Percentiles rank a stretch among this genome's conserved stretches.
These are phyloP conservation scores for Cotesia typhae DNA, from an alignment of 1,140 invertebrate species.

Conservation along the genomic window DNA sequence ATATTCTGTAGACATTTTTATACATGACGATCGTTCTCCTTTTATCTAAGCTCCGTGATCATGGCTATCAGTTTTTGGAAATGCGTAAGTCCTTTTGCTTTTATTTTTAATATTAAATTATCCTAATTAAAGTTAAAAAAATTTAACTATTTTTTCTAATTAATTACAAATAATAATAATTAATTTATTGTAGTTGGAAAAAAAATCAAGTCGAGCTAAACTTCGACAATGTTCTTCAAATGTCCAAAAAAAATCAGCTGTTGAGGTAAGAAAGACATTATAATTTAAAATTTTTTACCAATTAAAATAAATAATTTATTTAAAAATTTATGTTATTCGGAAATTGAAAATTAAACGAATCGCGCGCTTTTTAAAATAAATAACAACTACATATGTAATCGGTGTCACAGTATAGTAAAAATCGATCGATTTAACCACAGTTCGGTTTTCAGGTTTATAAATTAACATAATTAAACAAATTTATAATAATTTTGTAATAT, in stretches of 20 bases:
- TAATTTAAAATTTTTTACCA: slow-evolving; percentile 1
- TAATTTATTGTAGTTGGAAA: slow-evolving; percentile 22
- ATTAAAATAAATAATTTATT: background rate
- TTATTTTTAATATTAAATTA: slow-evolving; percentile 9
- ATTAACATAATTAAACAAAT: background rate
- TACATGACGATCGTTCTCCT: too few relatives aligned
- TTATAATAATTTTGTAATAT: background rate
- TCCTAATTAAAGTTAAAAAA: too few relatives aligned
- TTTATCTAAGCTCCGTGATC: too few relatives aligned
- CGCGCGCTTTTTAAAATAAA: slow-evolving; percentile 26
- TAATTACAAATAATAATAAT: background rate
- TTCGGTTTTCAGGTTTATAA: background rate
- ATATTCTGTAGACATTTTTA: too few relatives aligned
- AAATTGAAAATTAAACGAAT: slow-evolving; percentile 26
- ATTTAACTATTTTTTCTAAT: too few relatives aligned
- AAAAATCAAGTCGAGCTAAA: slow-evolving; percentile 3
- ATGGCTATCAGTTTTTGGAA: slow-evolving; percentile 41
- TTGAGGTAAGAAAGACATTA: slow-evolving; percentile 7
- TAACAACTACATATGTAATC: background rate
- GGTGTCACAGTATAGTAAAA: background rate
- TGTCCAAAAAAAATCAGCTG: background rate
- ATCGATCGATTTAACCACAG: slow-evolving; percentile 19
- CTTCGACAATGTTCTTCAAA: slow-evolving; percentile 6
- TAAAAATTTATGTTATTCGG: background rate
- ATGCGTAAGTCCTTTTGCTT: slow-evolving; percentile 28